Evolutionary conservation across 2,888 invertebrate genomes (phyloP).

Genomic region (Tetranychus truncatus): DNA sequence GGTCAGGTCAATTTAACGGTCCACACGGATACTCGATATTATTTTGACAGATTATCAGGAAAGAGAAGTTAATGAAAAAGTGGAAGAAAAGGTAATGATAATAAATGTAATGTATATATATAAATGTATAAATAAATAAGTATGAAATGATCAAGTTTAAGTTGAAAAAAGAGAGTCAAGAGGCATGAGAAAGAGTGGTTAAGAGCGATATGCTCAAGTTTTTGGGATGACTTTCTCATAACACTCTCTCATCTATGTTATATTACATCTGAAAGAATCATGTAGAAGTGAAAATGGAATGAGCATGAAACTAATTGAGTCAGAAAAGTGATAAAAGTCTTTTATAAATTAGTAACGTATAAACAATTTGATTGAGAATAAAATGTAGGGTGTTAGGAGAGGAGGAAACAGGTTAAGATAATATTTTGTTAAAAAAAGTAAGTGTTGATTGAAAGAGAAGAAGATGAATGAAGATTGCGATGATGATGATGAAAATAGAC

Average conservation of each 20-base stretch:
- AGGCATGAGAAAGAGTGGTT: no score
- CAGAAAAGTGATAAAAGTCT: no score
- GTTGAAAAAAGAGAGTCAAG: no score
- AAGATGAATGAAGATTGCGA: background rate
- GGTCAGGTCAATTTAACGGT: background rate
- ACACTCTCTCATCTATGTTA: background rate
- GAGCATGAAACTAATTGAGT: no score
- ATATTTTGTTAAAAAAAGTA: background rate
- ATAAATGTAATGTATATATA: background rate
- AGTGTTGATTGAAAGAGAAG: background rate
- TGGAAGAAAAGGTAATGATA: no score
- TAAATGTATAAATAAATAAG: background rate
- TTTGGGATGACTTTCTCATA: background rate
- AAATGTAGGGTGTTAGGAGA: background rate
- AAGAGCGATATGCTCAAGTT: background rate
- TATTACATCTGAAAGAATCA: no score
- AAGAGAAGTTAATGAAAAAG: background rate
- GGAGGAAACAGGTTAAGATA: background rate
- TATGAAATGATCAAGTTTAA: no score
- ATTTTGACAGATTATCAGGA: background rate
- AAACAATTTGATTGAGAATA: no score
- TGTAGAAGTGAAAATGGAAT: no score
- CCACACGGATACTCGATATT: background rate
- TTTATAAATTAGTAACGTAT: no score
- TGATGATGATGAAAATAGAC: background rate